Conservation (phyloP, 2,888 invertebrate species). For the Leucania comma region DNA sequence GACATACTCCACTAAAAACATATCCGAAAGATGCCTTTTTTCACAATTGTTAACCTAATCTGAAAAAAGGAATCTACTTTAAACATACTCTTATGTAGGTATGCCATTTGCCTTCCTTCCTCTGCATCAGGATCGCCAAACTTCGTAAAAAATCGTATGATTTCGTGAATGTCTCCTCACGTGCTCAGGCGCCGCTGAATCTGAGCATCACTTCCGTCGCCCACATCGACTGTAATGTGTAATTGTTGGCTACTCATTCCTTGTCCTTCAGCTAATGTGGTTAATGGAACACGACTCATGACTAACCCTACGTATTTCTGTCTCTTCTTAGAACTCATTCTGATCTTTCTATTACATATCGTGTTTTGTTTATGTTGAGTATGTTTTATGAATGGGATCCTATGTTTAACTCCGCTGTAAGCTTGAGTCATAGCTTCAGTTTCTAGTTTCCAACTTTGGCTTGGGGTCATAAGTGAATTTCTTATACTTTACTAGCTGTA, state of each 20-base stretch:
- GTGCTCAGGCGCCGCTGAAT: constrained; percentile 46
- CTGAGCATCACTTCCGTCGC: constrained; percentile 69
- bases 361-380: constrained; percentile 37
- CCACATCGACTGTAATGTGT: constrained; percentile 69
- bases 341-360: constrained; percentile 38
- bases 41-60: no score
- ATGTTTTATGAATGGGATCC: constrained; percentile 24
- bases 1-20: neutral
- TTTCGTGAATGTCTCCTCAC: constrained; percentile 38
- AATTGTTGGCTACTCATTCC: constrained; percentile 73
- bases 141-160: constrained; percentile 36
- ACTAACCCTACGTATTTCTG: constrained; percentile 57
- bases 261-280: constrained; percentile 74
- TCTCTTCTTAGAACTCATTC: constrained; percentile 47
- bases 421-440: constrained; percentile 41
- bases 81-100: neutral
- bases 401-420: constrained; percentile 36
- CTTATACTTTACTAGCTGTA: neutral
- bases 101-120: neutral
- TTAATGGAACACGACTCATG: constrained; percentile 66
- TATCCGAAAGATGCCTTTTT: neutral
- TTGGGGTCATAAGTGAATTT: constrained; percentile 47
- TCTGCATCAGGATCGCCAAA: constrained; percentile 1
- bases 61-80: no score
- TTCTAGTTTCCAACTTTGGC: constrained; percentile 42